Evolutionary conservation across 2,797 vertebrate genomes (phyloP), one percentile per base, ranked within the genome.

Genomic region (Steatocranus sp.): DNA sequence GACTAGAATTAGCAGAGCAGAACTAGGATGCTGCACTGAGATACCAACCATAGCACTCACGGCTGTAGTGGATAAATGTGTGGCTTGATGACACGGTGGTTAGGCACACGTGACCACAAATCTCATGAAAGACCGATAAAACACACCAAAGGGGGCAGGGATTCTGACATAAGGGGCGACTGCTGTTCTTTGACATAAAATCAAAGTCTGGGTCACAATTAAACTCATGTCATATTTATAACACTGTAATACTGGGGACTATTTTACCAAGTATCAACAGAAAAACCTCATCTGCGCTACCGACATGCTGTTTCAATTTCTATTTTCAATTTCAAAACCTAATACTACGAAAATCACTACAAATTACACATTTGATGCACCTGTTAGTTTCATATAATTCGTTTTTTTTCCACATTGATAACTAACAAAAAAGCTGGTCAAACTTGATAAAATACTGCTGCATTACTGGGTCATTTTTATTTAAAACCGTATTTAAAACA

Each of bases 1-100:
- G 77, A 85, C 78, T 30, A 8, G 68, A 81, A 84, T 76, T 36
- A 56, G 63, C 66, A 23, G 20, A 51, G 27, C 61, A 61, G 77
- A 80, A 48, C 66, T 17, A 3, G 74, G 77, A 70, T 18, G 34
- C 58, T 18, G 27, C 43, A 48, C 68, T 30, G 25, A 73, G 41
- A 70, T 8, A 74, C 66, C 11, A 18, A 18, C 9, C 4, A n/a
- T n/a, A 38, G 20, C 25, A 8, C 23, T 17, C 20, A n/a, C 5
- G 12, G 23, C 7, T 27, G 74, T 2, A 7, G 25, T 18, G 80
- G 54, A 70, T 78, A 46, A 78, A 86, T 58, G 76, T 17, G 46
- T 18, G 63, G 63, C 11, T n/a, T 18, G 51, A 68, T 20, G 50
- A 46, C 36, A 56, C 4, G 11, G 43, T 73, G 41, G 68, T 73